Base-by-base conservation (phyloP, 2,888 invertebrate genomes). In the Dermolepida albohirtum region DNA sequence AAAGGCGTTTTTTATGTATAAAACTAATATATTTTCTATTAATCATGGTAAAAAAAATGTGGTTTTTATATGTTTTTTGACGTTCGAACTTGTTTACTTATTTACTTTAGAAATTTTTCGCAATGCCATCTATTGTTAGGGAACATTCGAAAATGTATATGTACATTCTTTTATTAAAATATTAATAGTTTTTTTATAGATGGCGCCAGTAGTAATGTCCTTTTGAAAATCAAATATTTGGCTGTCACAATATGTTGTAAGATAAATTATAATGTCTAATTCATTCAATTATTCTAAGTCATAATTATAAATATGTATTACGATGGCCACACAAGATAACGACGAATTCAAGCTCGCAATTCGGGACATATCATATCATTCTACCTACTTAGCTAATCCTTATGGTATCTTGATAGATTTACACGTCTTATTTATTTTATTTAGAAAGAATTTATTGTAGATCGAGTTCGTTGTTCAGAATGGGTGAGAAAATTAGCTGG, bases 381-480 rank as follows among this genome's bases (percentile, higher is more conserved):
- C 81, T 12, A 78, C 80, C 54, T 76, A 75, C 64, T 72, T 83
- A 54, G 73, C 78, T n/a, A 80, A 78, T 72, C 80, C 83, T 4
- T 83, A 82, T 70, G 83, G 83, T 83, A 78, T 71, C 63, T 59
- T 43, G n/a, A 39, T 1, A 50, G 22, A 34, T 34, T 34, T 34
- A 22, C 6, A 34, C 2, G 34, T 34, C 1, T 10, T 8, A 1
- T 6, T 10, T 5, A 6, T 34, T 1, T 34, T 34, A 34, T 10
- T 34, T 34, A 34, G 34, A 34, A 34, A 34, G 29, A 49, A 47
- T 41, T 47, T 29, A 34, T 52, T 73, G 29, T 64, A 85, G 87
- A 87, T 77, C 82, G 87, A 49, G 86, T 87, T 6, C 79, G 85
- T 69, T 84, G 85, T 70, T 82, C 84, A 17, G 86, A 87, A 78